Base-by-base conservation (phyloP, 2,888 invertebrate genomes). In the Stenurella melanura region DNA sequence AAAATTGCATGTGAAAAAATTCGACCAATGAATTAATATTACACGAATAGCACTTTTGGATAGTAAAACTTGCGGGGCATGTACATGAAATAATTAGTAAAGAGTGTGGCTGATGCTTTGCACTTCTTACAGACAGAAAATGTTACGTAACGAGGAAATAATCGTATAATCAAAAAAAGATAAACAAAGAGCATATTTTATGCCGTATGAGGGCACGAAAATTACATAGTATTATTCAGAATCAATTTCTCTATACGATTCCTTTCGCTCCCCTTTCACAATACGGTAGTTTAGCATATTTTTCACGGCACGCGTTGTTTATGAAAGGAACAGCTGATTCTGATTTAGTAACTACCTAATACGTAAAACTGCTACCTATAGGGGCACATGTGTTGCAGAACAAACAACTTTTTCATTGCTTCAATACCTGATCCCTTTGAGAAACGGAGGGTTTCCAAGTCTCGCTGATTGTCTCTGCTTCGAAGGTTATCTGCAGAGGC, bases 391-490 rank as follows among this genome's bases (percentile, higher is more conserved):
- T 85, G 85, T 82, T 81, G 79, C 85, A 83, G 83, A 85, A 85
- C 82, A 85, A 85, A 85, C 84, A 85, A 84, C 83, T 84, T 85
- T 85, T 85, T 85, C 85, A 84, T 85, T 81, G 83, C 81, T 80
- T 81, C 81, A 82, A 85, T 85, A 85, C 85, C 85, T 85, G 85
- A 85, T 85, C 83, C 82, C 82, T 76, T 70, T 73, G 63, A 42
- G 61, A 72, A 56, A 61, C 42, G 73, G 68, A 54, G 67, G 72
- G 61, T 42, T 61, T 61, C 60, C 19, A 19, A 63, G 61, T 17
- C 17, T 50, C 61, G 63, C 12, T 68, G 74, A 74, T 74, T 69
- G 69, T 74, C 69, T 68, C 56, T 17, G 42, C 50, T 63, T 18
- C 19, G 74, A 34, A 61, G 74, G 67, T 64, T 54, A 74, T 74